Evolutionary conservation across 2,888 invertebrate genomes (phyloP).

Genomic region (Pyrgus malvae): DNA sequence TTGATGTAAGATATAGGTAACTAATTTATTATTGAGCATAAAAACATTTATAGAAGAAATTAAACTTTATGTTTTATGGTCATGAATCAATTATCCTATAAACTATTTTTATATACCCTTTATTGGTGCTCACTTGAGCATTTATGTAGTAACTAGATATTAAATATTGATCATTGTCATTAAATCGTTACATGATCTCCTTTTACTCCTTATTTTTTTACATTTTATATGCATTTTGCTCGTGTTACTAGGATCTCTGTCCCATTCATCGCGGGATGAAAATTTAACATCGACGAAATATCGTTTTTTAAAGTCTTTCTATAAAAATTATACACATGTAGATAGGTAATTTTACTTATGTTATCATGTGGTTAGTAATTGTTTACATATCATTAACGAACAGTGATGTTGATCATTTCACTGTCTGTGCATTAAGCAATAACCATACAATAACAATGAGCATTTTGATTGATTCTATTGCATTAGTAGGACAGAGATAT

Average conservation of each 20-base stretch:
- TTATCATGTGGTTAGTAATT: not conserved
- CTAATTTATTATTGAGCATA: not conserved
- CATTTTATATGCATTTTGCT: constrained; percentile 10
- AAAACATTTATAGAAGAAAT: not conserved
- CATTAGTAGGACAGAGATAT: not conserved
- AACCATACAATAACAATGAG: not conserved
- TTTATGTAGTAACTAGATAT: constrained; percentile 1
- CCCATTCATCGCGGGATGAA: no score
- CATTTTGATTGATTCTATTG: no score
- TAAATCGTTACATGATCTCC: not conserved
- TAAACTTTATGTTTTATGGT: not conserved
- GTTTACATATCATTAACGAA: not conserved
- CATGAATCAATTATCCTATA: not conserved
- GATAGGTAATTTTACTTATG: no score
- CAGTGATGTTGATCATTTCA: not conserved
- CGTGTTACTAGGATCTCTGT: not conserved
- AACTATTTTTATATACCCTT: constrained; percentile 17
- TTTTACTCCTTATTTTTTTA: constrained; percentile 1
- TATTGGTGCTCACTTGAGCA: constrained; percentile 15
- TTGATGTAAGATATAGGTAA: no score
- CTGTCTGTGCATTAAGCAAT: not conserved
- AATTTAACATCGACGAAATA: not conserved
- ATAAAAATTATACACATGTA: not conserved
- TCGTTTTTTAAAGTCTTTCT: not conserved
- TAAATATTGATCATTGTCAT: not conserved